Percentiles rank a stretch among this genome's conserved stretches.
Conservation (phyloP, 2,113 vertebrate species). For the Chamaea fasciata region DNA sequence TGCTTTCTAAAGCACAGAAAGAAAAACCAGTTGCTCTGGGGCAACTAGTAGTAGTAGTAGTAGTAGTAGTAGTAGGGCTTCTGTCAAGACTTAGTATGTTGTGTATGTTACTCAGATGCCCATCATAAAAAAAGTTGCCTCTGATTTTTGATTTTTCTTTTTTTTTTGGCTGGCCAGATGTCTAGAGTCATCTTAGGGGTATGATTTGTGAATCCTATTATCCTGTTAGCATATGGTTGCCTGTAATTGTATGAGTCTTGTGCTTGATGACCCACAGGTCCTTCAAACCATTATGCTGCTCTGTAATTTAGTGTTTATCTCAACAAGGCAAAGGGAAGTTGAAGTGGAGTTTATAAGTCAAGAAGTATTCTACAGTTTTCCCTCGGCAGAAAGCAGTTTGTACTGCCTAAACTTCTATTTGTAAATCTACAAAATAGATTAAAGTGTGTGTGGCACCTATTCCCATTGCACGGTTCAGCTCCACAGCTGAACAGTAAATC, state of each 20-base stretch:
- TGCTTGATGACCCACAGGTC: not conserved
- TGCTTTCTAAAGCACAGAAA: not conserved
- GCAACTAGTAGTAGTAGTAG: not conserved
- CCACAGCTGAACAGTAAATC: not conserved
- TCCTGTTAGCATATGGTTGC: not conserved
- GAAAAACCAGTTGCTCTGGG: not conserved
- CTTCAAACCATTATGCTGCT: not conserved
- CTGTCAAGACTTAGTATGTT: fast-evolving
- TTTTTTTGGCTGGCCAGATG: not conserved
- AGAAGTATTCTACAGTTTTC: not conserved
- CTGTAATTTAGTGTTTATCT: not conserved
- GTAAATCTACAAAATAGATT: not conserved
- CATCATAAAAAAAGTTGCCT: not conserved
- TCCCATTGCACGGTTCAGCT: not conserved
- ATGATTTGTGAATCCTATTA: not conserved
- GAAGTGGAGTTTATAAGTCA: not conserved
- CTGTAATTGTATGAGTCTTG: not conserved
- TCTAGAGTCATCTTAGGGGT: not conserved
- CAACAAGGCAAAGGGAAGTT: not conserved
- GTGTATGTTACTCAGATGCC: not conserved
- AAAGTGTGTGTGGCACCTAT: not conserved
- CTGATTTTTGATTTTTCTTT: not conserved
- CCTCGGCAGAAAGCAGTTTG: not conserved
- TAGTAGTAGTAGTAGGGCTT: not conserved
- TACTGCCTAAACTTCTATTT: not conserved